phyloP scores from a whole-genome alignment of 2,113 vertebrate genomes.

The Alces alces region DNA sequence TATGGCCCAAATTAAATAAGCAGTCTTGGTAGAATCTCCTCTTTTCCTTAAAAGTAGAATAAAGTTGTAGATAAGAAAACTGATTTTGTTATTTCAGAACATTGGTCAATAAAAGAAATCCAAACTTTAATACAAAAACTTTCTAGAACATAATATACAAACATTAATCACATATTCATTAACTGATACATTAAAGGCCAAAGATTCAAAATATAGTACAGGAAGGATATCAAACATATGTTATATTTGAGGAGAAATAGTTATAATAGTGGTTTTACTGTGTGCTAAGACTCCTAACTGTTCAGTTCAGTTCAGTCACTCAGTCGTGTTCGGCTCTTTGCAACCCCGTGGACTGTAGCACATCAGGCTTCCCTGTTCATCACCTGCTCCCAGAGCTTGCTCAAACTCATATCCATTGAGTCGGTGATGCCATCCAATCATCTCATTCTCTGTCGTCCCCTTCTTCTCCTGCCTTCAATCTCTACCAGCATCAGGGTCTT shows the following conservation, averaged over 20 bases:
- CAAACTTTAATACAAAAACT: not conserved
- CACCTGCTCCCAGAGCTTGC: not conserved
- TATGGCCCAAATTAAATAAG: not conserved
- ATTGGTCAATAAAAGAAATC: conserved; percentile 10
- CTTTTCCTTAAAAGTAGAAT: not conserved
- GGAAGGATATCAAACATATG: not conserved
- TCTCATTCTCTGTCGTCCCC: not conserved
- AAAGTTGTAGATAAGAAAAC: not conserved
- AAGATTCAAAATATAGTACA: conserved; percentile 7
- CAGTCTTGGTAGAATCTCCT: not conserved
- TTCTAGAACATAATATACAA: not conserved
- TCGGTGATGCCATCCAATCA: not conserved
- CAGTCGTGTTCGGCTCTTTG: not conserved
- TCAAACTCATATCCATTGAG: not conserved
- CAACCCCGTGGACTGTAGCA: not conserved
- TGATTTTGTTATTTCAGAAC: not conserved
- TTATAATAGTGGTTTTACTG: not conserved
- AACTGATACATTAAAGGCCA: not conserved
- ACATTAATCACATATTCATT: not conserved
- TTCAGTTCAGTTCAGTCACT: not conserved
- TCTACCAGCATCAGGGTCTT: not conserved
- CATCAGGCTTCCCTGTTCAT: not conserved
- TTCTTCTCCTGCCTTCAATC: not conserved
- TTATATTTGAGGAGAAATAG: not conserved
- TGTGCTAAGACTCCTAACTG: not conserved